Evolutionary conservation across 2,113 vertebrate species (phyloP), one percentile per base, ranked within the genome.

Genomic region (Toxotes jaculatrix): DNA sequence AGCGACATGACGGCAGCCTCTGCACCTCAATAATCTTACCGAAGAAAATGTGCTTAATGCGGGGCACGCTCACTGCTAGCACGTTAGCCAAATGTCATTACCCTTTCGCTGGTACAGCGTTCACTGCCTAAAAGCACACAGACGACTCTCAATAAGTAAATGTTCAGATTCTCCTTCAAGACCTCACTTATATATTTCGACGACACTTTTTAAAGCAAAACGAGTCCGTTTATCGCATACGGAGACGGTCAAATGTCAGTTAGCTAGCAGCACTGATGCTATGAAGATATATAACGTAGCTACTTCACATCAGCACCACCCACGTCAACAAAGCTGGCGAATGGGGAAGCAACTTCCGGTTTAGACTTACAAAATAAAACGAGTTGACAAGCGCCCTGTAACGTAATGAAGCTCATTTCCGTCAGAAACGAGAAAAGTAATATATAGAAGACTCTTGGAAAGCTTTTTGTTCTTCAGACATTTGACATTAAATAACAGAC

Each of bases 51-150:
- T 9, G 7, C 4, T 19, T 16, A 27, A 3, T 17, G 11, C 1
- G 57, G 7, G 0, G 6, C 5, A 7, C 19, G 43, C 38, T 19
- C 7, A 4, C 67, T n/a, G 78, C 32, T 81, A 81, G 55, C 56
- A 32, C 55, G 51, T 70, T 85, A 87, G 77, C 76, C 38, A 19
- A 3, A 5, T 2, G n/a, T 40, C 74, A 81, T 45, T 73, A 84
- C 63, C 63, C 23, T 69, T 17, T 21, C 16, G 7, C 38, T 21
- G 34, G 23, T 31, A 27, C 5, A 7, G 63, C 45, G 42, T 47
- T 16, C 7, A 27, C 10, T 16, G 36, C 12, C 62, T 40, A 43
- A 75, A 9, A 43, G 47, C n/a, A 31, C 34, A 13, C 32, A 9
- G 5, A 63, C 57, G 43, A 17, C 59, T 36, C 57, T 56, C 59